Base-by-base conservation (phyloP, 2,113 vertebrate genomes). In the Lepus americanus region DNA sequence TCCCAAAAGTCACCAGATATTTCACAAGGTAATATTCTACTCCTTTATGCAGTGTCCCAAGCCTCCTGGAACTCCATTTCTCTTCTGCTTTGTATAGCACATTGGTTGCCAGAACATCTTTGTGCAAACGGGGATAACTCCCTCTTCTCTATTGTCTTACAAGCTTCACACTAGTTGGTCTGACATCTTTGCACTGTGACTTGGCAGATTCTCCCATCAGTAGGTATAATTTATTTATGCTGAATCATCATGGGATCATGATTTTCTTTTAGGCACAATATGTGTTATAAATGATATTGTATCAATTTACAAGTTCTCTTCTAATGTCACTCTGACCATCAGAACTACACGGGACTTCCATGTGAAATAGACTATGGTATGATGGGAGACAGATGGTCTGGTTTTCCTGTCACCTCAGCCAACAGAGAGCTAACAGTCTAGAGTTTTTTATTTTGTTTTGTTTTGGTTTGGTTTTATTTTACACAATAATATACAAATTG, bases 311-410 rank as follows among this genome's bases (percentile, higher is more conserved):
- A 29, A 55, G 6, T 10, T 3, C n/a, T 61, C 90, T 84, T 33
- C 49, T 10, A 61, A 1, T 5, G 27, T 13, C 19, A 4, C 5
- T 16, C 4, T 73, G 3, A 81, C 6, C 12, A 17, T 3, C 22
- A 3, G 27, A 72, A 49, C 19, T 16, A 22, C 36, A 25, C 0
- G 14, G 10, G 12, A 4, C 9, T 22, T 9, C 10, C 25, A 39
- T 44, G 11, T 44, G 31, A 90, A 70, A 13, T 29, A 7, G 10
- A 22, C 76, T 70, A 1, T 5, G 17, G 14, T 6, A 67, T 63
- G 22, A 67, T n/a, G 9, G 33, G 1, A 86, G 22, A 55, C 0
- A 27, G 0, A 20, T 23, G 3, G 2, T 4, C 51, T 44, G 12
- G 8, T 16, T 44, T 3, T 14, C 23, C 33, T 89, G 33, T 39